These are phyloP conservation scores for Thymallus thymallus DNA, from an alignment of 2,113 vertebrate species.

Conservation along the genomic window DNA sequence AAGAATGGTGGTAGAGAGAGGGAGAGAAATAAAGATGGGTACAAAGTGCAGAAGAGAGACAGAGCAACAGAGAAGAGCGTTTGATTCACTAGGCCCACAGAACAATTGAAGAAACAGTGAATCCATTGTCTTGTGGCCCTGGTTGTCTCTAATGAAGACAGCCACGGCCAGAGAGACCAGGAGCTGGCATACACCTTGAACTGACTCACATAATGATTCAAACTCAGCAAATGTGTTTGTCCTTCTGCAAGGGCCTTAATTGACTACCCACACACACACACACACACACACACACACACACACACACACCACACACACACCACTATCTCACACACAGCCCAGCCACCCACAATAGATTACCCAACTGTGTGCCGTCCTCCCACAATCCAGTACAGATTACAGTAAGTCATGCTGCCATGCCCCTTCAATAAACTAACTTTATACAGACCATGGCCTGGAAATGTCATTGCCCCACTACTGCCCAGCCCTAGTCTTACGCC, in stretches of 20 bases:
- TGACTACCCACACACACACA: too few relatives aligned
- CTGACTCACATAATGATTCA: constrained; percentile 61
- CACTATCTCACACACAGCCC: neutral
- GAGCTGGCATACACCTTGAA: constrained; percentile 39
- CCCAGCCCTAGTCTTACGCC: too few relatives aligned
- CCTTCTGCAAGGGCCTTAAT: constrained; percentile 36
- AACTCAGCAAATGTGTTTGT: constrained; percentile 49
- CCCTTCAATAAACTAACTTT: neutral
- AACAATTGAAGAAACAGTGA: constrained; percentile 57
- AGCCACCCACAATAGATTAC: constrained; percentile 17
- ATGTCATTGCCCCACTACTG: too few relatives aligned
- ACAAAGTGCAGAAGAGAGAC: constrained; percentile 9
- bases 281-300: too few relatives aligned
- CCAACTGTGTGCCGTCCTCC: neutral
- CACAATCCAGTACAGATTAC: neutral
- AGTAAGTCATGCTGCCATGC: neutral
- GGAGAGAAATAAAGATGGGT: constrained; percentile 1
- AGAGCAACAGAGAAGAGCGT: neutral
- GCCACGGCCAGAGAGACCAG: constrained; percentile 43
- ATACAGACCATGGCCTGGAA: neutral
- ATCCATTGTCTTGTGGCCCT: constrained; percentile 62
- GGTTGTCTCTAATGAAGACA: constrained; percentile 70
- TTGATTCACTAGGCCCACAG: constrained; percentile 21
- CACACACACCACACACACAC: too few relatives aligned
- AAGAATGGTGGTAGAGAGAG: too few relatives aligned